A percentile compares a stretch with the other conserved stretches of the same genome.
phyloP scores from a whole-genome alignment of 2,113 vertebrate species.

The Cryptotis parvus region DNA sequence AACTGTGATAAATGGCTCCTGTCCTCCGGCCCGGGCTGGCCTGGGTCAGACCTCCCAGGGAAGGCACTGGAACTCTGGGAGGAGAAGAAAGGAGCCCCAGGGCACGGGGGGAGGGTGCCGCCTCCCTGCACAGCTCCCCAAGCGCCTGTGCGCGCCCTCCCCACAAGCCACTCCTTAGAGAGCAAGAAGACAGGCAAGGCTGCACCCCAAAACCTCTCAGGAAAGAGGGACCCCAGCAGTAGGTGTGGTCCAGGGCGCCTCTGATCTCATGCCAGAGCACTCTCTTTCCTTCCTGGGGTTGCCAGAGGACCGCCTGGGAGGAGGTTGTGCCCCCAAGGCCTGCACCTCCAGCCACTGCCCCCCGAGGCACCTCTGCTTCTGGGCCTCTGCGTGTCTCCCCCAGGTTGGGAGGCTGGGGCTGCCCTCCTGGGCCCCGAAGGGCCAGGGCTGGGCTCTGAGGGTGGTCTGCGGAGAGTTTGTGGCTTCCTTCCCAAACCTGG shows the following conservation, averaged over 20 bases:
- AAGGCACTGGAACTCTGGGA: conserved; percentile 46
- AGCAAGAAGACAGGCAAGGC: conserved; percentile 8
- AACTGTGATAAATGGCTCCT: conserved; percentile 75
- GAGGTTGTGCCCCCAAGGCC: not conserved
- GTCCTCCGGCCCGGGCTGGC: conserved; percentile 30
- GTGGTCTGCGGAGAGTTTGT: conserved; percentile 43
- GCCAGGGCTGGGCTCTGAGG: conserved; percentile 10
- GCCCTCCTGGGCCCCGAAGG: not conserved
- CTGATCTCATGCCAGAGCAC: not conserved
- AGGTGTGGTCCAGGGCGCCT: not conserved
- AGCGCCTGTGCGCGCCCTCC: not conserved
- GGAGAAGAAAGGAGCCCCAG: not conserved
- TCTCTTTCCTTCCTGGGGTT: not conserved
- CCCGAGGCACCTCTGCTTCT: no score
- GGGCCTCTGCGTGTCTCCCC: not conserved
- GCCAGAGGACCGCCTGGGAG: conserved; percentile 34
- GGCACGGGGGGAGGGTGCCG: not conserved
- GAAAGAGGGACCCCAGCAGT: not conserved
- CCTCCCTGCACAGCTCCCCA: no score
- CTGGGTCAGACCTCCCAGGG: conserved; percentile 79
- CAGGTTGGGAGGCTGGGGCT: not conserved
- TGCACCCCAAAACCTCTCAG: not conserved
- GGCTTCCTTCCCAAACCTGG: conserved; percentile 35
- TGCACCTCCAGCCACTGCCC: not conserved
- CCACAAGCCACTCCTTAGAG: not conserved